Percentiles rank a stretch among this genome's conserved stretches.
These are phyloP conservation scores for Eriocheir sinensis DNA, from an alignment of 1,140 invertebrate species.

Conservation along the genomic window DNA sequence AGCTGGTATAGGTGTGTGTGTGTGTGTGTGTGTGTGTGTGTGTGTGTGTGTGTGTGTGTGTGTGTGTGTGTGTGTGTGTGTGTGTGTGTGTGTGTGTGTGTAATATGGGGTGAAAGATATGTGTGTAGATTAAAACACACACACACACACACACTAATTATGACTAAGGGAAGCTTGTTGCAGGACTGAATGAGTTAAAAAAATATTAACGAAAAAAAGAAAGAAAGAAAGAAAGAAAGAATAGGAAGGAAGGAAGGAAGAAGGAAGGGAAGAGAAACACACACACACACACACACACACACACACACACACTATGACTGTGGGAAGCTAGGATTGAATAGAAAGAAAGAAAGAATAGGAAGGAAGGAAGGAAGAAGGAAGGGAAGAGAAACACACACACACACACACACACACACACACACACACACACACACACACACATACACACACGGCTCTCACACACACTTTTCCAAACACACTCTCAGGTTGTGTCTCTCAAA, in stretches of 20 bases:
- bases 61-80: background rate
- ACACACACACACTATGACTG: too few species aligned
- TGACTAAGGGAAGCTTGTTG: too few species aligned
- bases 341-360: too few species aligned
- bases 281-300: background rate
- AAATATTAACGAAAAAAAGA: background rate
- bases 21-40: background rate
- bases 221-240: background rate
- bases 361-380: background rate
- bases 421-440: conserved; percentile 19
- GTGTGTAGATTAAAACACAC: too few species aligned
- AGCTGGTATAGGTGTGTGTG: background rate
- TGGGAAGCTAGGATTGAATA: background rate
- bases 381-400: background rate
- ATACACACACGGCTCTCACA: too few species aligned
- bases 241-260: background rate
- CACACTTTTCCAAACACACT: background rate
- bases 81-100: background rate
- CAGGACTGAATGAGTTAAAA: too few species aligned
- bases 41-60: background rate
- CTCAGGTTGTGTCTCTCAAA: too few species aligned
- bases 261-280: background rate
- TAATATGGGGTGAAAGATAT: too few species aligned
- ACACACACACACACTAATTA: too few species aligned
- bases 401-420: conserved; percentile 6